These are phyloP conservation scores for Peromyscus aztecus DNA, from an alignment of 2,797 vertebrate species.

Conservation along the genomic window DNA sequence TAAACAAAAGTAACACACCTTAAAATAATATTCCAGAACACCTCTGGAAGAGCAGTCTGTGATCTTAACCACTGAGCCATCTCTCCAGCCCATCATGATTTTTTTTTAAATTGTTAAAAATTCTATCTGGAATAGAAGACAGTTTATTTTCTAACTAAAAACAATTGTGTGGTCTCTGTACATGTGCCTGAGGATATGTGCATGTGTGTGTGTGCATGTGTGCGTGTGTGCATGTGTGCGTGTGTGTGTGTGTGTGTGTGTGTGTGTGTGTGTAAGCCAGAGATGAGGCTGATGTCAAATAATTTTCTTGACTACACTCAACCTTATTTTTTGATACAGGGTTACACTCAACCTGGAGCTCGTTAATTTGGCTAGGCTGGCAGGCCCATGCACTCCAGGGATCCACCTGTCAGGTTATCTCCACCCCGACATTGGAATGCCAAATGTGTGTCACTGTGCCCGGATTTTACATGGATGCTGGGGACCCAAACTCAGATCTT, in stretches of 20 bases:
- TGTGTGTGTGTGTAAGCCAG: background rate
- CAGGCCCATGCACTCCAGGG: background rate
- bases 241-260: background rate
- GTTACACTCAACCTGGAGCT: background rate
- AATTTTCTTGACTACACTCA: background rate
- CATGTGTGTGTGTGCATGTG: background rate
- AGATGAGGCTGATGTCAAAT: background rate
- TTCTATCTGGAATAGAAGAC: constrained; percentile 2
- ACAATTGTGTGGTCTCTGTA: background rate
- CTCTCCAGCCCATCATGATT: background rate
- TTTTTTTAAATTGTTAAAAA: background rate
- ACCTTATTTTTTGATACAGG: background rate
- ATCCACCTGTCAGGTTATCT: background rate
- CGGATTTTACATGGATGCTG: background rate
- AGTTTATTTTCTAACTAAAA: background rate
- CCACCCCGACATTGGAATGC: background rate
- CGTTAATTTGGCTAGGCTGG: background rate
- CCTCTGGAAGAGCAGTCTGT: background rate
- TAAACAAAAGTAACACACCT: too few relatives aligned
- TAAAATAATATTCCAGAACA: background rate
- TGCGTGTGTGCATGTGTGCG: background rate
- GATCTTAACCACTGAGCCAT: background rate
- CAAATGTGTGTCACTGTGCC: background rate
- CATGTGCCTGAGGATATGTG: background rate
- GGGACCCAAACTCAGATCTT: background rate